Conservation (phyloP, 2,797 vertebrate genomes). For the Staurois parvus region DNA sequence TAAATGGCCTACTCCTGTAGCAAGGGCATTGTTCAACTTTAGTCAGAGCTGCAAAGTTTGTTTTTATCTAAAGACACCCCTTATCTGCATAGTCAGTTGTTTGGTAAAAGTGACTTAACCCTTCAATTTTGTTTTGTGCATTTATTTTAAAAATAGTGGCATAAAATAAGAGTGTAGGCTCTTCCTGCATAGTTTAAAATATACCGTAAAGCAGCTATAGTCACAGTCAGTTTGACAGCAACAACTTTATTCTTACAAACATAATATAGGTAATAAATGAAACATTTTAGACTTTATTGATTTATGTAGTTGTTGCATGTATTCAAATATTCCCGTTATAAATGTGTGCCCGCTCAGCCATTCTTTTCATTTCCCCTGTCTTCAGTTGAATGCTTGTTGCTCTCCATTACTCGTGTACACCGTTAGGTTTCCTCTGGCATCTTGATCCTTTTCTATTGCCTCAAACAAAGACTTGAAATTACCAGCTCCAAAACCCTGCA, state of each 20-base stretch:
- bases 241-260: background rate
- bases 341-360: background rate
- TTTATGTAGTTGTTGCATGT: background rate
- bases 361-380: background rate
- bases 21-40: no score
- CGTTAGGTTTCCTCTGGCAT: constrained; percentile 83
- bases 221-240: background rate
- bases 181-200: no score
- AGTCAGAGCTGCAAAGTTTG: no score
- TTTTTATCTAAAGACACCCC: no score
- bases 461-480: constrained; percentile 89
- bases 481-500: constrained; percentile 85
- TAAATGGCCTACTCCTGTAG: no score
- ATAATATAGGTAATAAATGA: background rate
- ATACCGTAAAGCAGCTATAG: background rate
- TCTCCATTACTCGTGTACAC: constrained; percentile 71
- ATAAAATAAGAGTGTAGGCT: no score
- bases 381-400: constrained; percentile 74
- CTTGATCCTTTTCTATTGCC: constrained; percentile 86
- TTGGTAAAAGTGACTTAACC: no score
- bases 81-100: no score
- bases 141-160: no score
- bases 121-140: no score
- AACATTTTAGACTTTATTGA: background rate
- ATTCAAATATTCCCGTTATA: background rate